These are phyloP conservation scores for Pagetopsis macropterus DNA, from an alignment of 2,797 vertebrate genomes.

Conservation along the genomic window DNA sequence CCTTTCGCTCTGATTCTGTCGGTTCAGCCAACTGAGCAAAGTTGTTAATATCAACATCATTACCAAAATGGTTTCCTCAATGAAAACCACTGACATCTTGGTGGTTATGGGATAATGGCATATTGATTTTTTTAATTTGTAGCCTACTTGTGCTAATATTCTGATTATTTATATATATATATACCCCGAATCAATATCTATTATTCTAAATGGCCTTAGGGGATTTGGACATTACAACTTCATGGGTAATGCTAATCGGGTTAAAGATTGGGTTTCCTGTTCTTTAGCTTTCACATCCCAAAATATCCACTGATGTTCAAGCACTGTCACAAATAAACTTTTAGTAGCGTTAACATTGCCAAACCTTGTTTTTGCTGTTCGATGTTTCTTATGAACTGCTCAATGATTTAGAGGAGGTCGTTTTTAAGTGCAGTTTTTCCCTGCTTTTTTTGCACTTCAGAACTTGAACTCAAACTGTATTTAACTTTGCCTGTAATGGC, in stretches of 20 bases:
- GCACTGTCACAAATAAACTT: constrained; percentile 51
- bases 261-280: constrained; percentile 21
- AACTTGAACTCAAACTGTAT: constrained; percentile 44
- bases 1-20: constrained; percentile 88
- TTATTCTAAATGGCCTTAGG: constrained; percentile 46
- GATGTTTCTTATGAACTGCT: constrained; percentile 67
- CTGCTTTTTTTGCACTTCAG: constrained; percentile 28
- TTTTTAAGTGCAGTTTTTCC: constrained; percentile 22
- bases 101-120: constrained; percentile 30
- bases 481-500: constrained; percentile 46
- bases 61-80: constrained; percentile 45
- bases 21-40: constrained; percentile 83
- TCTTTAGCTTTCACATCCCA: constrained; percentile 46
- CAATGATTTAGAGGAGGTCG: constrained; percentile 37
- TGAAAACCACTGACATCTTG: constrained; percentile 29
- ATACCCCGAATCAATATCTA: constrained; percentile 29
- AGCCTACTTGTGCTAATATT: constrained; percentile 43
- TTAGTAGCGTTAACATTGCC: constrained; percentile 59
- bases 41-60: constrained; percentile 45
- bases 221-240: constrained; percentile 49
- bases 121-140: constrained; percentile 47
- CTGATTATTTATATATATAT: constrained; percentile 46
- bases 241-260: constrained; percentile 34
- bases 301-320: constrained; percentile 35
- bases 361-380: constrained; percentile 68